Evolutionary conservation across 2,113 vertebrate genomes (phyloP), one percentile per base, ranked within the genome.

Genomic region (Ibidorhyncha struthersii): DNA sequence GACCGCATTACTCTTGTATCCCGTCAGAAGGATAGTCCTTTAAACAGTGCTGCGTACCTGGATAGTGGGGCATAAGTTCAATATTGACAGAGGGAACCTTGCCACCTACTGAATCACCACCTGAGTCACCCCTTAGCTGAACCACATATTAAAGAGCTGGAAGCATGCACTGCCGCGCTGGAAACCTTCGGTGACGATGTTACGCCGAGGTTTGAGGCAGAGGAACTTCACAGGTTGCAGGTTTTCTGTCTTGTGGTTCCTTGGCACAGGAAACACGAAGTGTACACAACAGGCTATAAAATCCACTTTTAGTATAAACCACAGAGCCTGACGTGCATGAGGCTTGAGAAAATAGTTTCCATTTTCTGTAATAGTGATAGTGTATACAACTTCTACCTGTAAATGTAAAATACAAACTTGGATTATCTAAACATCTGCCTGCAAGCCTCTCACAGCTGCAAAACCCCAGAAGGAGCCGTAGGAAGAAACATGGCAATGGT

Each of bases 241-340:
- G 86, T 90, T 95, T 97, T 97, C 92, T 95, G 58, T 94, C 95
- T 95, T 96, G 89, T 96, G 95, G 96, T 94, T 97, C 94, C 81
- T 83, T 95, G 91, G 89, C 69, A 88, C 79, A 97, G 93, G 96
- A 98, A 97, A 94, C 86, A 82, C 2, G 5, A 86, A 97, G 93
- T 91, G 59, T 91, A 93, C 69, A 96, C 80, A 96, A 97, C 95
- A 93, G 88, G 94, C 73, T 92, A 55, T 93, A 97, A 98, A 98
- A 97, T 93, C 94, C 78, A 91, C 87, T 97, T 97, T 97, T 98
- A 97, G 95, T 90, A 91, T 72, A 97, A 97, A 94, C 97, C 87
- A 86, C 17, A 18, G 87, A 86, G 86, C 58, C 76, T 97, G 95
- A 97, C 88, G 63, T 9, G 43, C 81, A 92, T 94, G 85, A 97